phyloP scores from a whole-genome alignment of 2,797 vertebrate genomes.

The Muscicapa striata region DNA sequence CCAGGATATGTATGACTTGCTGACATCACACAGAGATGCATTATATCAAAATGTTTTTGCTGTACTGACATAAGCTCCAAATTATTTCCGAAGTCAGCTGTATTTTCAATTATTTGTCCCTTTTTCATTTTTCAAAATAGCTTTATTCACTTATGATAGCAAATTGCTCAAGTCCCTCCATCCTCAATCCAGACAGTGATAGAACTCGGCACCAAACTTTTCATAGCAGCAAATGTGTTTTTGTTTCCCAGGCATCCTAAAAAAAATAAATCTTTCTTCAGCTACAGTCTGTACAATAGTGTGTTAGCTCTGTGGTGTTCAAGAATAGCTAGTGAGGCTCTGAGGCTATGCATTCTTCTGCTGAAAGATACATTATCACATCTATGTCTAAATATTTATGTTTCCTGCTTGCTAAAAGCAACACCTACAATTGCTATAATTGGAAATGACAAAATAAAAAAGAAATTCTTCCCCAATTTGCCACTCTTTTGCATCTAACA shows the following conservation, averaged over 20 bases:
- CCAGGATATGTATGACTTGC: neutral
- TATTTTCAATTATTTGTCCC: neutral
- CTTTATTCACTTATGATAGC: neutral
- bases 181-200: neutral
- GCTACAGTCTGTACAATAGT: neutral
- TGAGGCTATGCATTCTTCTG: neutral
- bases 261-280: neutral
- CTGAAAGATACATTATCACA: slow-evolving; percentile 5
- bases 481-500: neutral
- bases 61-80: neutral
- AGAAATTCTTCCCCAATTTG: neutral
- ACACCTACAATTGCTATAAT: slow-evolving; percentile 3
- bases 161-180: neutral
- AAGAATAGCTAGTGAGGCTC: neutral
- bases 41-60: neutral
- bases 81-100: neutral
- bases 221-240: neutral
- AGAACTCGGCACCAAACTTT: neutral
- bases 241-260: neutral
- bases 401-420: slow-evolving; percentile 33
- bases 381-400: slow-evolving; percentile 48
- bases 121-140: neutral
- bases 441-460: slow-evolving; percentile 17
- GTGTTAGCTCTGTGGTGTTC: neutral
- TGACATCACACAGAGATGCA: neutral